Base-by-base conservation (phyloP, 2,888 invertebrate genomes). In the Hirudinaria manillensis region DNA sequence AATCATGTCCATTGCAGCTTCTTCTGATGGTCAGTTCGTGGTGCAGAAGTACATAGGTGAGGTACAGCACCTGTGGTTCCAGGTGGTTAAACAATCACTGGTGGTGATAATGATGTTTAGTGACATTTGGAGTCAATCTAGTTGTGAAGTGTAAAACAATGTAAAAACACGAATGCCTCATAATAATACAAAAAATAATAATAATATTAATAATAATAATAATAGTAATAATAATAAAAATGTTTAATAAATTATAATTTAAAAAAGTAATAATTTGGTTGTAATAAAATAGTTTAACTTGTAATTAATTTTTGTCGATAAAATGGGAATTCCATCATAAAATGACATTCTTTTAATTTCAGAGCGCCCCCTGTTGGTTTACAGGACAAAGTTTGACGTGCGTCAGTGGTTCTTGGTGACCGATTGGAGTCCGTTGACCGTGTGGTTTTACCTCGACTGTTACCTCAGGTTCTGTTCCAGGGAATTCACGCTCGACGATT, bases 1-100 rank as follows among this genome's bases (percentile, higher is more conserved):
- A 81, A 93, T 95, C 71, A 85, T 92, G 77, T 80, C 86, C 29
- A 78, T 79, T 70, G 79, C 77, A 32, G 70, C 51, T 6, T 77
- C 80, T 90, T 92, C 86, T 65, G 80, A 56, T 78, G 78, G 80
- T 67, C 75, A 78, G 16, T 78, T 83, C 81, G 93, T 96, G 70
- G 92, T 95, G n/a, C 95, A 96, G 85, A 96, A 96, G 86, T 96
- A 96, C 84, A 93, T 96, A 81, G 94, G 94, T 93, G 87, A 81
- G 79, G 72, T 65, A 7, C 45, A 4, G 3, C 27, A 53, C 13
- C 19, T 56, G 61, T 13, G 13, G 6, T 61, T 6, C 13, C 13
- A 6, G 3, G 61, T 6, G 24, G 13, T 61, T 61, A 24, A 10
- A 29, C 10, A 29, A 61, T 61, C 21, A 29, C 21, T 7, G 21